Conservation (phyloP, 2,888 invertebrate species). For the Chromoteleia sp. region DNA sequence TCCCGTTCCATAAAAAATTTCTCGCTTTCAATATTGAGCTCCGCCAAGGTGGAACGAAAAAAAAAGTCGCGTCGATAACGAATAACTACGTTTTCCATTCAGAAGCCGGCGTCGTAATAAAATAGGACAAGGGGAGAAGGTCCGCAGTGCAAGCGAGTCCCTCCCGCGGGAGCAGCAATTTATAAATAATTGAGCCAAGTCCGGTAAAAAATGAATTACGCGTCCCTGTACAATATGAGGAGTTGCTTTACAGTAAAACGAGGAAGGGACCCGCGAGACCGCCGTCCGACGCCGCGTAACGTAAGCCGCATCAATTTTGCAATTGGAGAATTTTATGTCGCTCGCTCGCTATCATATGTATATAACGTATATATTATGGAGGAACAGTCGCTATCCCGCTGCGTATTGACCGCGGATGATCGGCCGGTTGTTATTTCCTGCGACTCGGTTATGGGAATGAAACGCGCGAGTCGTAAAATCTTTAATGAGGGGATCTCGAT, state of each 20-base stretch:
- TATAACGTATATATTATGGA: conserved; percentile 81
- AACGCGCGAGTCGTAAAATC: conserved; percentile 54
- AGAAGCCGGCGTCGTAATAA: conserved; percentile 55
- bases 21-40: conserved; percentile 9
- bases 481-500: conserved; percentile 52
- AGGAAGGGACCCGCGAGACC: conserved; percentile 83
- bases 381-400: conserved; percentile 70
- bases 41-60: neutral
- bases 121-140: conserved; percentile 62
- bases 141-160: conserved; percentile 64
- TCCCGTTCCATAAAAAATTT: neutral
- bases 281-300: conserved; percentile 70
- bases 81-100: conserved; percentile 53
- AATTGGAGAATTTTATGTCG: conserved; percentile 85
- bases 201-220: conserved; percentile 85
- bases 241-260: conserved; percentile 84
- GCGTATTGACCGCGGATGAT: conserved; percentile 67
- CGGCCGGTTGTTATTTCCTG: conserved; percentile 51
- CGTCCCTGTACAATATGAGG: conserved; percentile 84
- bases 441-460: conserved; percentile 30
- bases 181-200: conserved; percentile 85
- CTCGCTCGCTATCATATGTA: conserved; percentile 75
- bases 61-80: conserved; percentile 40
- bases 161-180: conserved; percentile 83
- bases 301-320: conserved; percentile 84